Evolutionary conservation across 1,140 invertebrate species (phyloP).

Genomic region (Drosophila albomicans): DNA sequence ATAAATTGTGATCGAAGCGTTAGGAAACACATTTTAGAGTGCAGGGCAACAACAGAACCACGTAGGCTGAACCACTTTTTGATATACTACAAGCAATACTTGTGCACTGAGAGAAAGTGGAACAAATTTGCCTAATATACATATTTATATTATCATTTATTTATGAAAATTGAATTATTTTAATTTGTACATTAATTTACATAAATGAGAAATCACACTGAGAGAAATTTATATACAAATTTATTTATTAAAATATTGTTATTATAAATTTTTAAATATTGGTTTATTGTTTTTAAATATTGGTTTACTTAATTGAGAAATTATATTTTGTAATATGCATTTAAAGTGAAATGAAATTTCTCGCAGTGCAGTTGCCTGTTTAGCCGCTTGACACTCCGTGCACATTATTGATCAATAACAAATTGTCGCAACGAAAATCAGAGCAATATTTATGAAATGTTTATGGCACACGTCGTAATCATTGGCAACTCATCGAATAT

Average conservation of each 20-base stretch:
- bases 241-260: no score
- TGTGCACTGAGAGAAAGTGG: background rate
- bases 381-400: conserved; percentile 13
- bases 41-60: conserved; percentile 16
- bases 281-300: no score
- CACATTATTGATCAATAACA: conserved; percentile 78
- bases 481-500: conserved; percentile 74
- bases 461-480: conserved; percentile 80
- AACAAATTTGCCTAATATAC: no score
- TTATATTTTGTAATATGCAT: no score
- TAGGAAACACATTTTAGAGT: background rate
- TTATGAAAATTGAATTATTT: no score
- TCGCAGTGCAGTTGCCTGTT: conserved; percentile 39
- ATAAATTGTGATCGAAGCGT: no score
- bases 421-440: conserved; percentile 83
- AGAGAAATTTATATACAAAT: no score
- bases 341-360: background rate
- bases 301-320: no score
- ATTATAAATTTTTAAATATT: no score
- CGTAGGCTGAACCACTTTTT: background rate
- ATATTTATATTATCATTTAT: no score
- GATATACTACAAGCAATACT: background rate
- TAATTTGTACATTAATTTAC: no score
- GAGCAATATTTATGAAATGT: conserved; percentile 82
- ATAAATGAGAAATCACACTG: no score